Evolutionary conservation across 2,113 vertebrate species (phyloP).

Genomic region (Myotis brandtii): DNA sequence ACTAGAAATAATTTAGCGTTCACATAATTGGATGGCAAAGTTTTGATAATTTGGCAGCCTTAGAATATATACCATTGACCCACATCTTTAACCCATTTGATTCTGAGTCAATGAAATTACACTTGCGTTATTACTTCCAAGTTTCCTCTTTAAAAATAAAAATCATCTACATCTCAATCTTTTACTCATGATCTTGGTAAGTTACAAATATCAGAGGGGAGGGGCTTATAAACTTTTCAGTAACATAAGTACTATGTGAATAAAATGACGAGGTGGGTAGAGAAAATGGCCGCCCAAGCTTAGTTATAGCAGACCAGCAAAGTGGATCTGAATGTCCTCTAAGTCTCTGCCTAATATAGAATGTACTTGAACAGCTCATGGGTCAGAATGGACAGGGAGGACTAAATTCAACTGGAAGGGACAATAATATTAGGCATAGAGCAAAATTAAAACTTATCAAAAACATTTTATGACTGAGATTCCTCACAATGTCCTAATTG

Average conservation of each 20-base stretch:
- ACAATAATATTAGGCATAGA: neutral
- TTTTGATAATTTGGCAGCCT: neutral
- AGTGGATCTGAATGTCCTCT: neutral
- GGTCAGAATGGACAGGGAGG: neutral
- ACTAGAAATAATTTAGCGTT: neutral
- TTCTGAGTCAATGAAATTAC: neutral
- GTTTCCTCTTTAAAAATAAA: slow-evolving; percentile 34
- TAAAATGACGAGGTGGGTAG: neutral
- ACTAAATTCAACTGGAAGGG: neutral
- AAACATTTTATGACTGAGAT: neutral
- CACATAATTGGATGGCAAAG: neutral
- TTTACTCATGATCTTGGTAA: slow-evolving; percentile 6
- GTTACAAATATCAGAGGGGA: neutral
- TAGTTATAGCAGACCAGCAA: neutral
- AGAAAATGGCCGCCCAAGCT: neutral
- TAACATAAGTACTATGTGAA: neutral
- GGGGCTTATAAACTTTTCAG: neutral
- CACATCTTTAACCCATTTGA: neutral
- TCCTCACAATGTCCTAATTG: slow-evolving; percentile 1
- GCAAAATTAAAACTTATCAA: neutral
- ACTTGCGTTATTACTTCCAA: neutral
- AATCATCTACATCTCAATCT: slow-evolving; percentile 30
- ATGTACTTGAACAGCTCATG: neutral
- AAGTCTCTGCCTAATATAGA: neutral
- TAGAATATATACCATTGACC: neutral